Conservation (phyloP, 1,140 invertebrate species). For the Metopolophium dirhodum region DNA sequence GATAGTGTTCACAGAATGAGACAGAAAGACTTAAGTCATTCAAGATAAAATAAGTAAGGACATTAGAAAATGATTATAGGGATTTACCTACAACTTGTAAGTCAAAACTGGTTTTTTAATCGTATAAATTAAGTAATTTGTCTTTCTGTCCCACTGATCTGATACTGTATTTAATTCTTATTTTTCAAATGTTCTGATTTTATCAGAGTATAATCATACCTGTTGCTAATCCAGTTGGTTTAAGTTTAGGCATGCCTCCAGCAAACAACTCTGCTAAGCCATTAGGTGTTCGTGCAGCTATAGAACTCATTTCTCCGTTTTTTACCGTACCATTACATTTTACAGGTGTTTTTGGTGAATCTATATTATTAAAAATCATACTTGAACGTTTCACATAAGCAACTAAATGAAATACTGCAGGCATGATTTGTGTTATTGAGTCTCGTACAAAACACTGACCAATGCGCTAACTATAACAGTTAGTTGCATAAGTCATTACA, state of each 20-base stretch:
- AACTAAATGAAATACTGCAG: conserved; percentile 2
- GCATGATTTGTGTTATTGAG: not conserved
- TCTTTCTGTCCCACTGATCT: not conserved
- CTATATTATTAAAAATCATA: conserved; percentile 52
- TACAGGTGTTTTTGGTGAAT: conserved; percentile 50
- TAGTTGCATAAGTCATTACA: not conserved
- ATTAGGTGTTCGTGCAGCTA: conserved; percentile 58
- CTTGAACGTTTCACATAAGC: conserved; percentile 31
- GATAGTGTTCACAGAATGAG: not conserved
- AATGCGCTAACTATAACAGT: not conserved
- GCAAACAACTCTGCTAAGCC: conserved; percentile 81
- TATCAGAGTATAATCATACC: conserved; percentile 24
- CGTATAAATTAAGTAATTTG: not conserved
- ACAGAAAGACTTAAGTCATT: not conserved
- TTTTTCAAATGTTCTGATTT: not conserved
- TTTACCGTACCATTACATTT: conserved; percentile 45
- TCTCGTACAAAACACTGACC: not conserved
- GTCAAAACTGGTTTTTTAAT: not conserved
- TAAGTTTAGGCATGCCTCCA: conserved; percentile 86
- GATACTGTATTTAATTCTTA: not conserved
- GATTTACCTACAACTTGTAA: not conserved
- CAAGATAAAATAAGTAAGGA: not conserved
- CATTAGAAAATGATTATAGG: not conserved
- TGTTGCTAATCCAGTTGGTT: conserved; percentile 71
- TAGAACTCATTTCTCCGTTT: conserved; percentile 50